Base-by-base conservation (phyloP, 2,888 invertebrate genomes). In the Pandemis heparana region DNA sequence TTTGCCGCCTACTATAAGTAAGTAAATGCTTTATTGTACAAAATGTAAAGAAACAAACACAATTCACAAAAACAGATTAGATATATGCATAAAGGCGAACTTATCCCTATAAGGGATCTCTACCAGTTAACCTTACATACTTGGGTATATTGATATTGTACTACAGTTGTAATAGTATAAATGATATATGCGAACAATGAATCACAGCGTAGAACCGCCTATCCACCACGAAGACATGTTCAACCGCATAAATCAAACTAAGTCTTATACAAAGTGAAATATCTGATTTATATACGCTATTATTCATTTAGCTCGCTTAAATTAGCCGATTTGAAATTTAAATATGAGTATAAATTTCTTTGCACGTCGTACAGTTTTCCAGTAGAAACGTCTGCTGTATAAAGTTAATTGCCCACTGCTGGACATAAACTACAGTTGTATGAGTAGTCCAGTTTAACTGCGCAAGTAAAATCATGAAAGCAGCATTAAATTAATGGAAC, bases 241-340 rank as follows among this genome's bases (percentile, higher is more conserved):
- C 73, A 63, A 59, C 16, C 48, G 53, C 63, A 74, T 74, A 74
- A 74, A 74, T 74, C 73, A 74, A 69, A 74, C 69, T 68, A 60
- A 69, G 73, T 69, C 69, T 56, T 51, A 39, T 56, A 64, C 32
- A 65, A 60, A 18, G 69, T 64, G 64, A 65, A 69, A 69, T 68
- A 69, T 59, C 69, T 74, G 73, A 74, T 74, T 74, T 74, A 74
- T 73, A 69, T 59, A 69, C 41, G 73, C 69, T 64, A 65, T 74
- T 69, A 74, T 74, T 74, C 68, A 65, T 69, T 64, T 69, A 69
- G 51, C 23, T 64, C 60, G 69, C 60, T 60, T 41, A 64, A 69
- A 69, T 74, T 74, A 60, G 73, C 64, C 69, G 56, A 56, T 72
- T 67, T 68, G 67, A 63, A 72, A 67, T 72, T 72, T 56, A 68